Evolutionary conservation across 1,140 invertebrate species (phyloP).

Genomic region (Aricia agestis): DNA sequence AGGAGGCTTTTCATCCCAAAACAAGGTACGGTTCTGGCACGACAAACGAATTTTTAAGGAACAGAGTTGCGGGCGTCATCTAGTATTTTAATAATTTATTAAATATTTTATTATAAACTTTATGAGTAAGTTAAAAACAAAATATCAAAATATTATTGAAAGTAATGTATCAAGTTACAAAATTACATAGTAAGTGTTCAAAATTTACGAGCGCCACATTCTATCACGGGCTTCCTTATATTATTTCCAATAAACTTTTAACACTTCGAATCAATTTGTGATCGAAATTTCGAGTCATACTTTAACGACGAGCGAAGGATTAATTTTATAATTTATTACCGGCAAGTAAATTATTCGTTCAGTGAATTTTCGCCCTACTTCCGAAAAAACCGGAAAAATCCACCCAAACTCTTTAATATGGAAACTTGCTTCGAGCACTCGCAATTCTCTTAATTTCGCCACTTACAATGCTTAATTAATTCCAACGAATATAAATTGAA

Average conservation of each 20-base stretch:
- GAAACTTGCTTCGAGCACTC: neutral
- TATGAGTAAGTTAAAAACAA: too few species aligned
- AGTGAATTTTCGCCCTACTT: neutral
- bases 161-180: neutral
- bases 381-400: neutral
- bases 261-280: neutral
- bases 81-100: too few species aligned
- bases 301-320: neutral
- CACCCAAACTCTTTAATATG: neutral
- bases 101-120: too few species aligned
- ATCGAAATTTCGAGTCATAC: neutral
- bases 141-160: too few species aligned
- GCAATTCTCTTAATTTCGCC: neutral
- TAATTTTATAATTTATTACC: neutral
- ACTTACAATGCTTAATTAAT: conserved; percentile 1
- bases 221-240: neutral
- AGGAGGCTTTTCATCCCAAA: too few species aligned
- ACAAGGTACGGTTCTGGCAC: too few species aligned
- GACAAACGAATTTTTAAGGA: too few species aligned
- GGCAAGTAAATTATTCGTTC: neutral
- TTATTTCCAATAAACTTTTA: neutral
- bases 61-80: too few species aligned
- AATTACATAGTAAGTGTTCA: neutral
- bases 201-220: neutral
- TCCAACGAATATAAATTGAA: neutral